These are phyloP conservation scores for Mythimna albipuncta DNA, from an alignment of 2,888 invertebrate species.

Conservation along the genomic window DNA sequence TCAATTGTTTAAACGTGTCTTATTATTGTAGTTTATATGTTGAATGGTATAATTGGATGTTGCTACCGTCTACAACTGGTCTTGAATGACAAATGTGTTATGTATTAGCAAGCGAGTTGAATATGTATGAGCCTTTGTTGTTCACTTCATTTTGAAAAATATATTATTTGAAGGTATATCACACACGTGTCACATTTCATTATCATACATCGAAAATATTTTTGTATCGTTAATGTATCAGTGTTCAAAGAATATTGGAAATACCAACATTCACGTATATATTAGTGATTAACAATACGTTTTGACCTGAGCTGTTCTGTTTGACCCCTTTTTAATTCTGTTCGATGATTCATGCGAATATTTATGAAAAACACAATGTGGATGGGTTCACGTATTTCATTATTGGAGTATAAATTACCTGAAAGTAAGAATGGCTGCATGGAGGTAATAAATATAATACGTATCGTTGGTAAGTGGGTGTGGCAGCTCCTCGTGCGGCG, in stretches of 20 bases:
- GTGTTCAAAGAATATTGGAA: slow-evolving; percentile 16
- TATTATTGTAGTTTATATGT: slow-evolving; percentile 38
- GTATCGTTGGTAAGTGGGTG: slow-evolving; percentile 47
- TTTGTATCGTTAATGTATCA: slow-evolving; percentile 18
- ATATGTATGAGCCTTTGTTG: slow-evolving; percentile 51
- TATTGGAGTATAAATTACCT: slow-evolving; percentile 49
- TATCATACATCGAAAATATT: slow-evolving; percentile 35
- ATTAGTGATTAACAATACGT: slow-evolving; percentile 49
- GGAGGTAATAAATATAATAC: slow-evolving; percentile 33
- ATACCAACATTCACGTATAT: slow-evolving; percentile 15
- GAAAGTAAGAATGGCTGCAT: slow-evolving; percentile 31
- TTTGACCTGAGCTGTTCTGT: slow-evolving; percentile 46
- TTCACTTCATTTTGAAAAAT: slow-evolving; percentile 28
- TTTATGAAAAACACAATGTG: slow-evolving; percentile 41
- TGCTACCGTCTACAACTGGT: slow-evolving; percentile 24
- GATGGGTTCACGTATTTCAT: slow-evolving; percentile 33
- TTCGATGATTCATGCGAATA: slow-evolving; percentile 57
- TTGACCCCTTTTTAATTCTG: slow-evolving; percentile 53
- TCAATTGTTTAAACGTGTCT: slow-evolving; percentile 45
- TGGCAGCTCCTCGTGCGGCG: slow-evolving; percentile 43
- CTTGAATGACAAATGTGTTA: slow-evolving; percentile 41
- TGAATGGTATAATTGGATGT: slow-evolving; percentile 39
- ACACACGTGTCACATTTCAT: slow-evolving; percentile 33
- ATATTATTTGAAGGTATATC: slow-evolving; percentile 19
- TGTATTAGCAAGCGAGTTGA: slow-evolving; percentile 20